phyloP scores from a whole-genome alignment of 2,888 invertebrate species.

The Orgyia antiqua region DNA sequence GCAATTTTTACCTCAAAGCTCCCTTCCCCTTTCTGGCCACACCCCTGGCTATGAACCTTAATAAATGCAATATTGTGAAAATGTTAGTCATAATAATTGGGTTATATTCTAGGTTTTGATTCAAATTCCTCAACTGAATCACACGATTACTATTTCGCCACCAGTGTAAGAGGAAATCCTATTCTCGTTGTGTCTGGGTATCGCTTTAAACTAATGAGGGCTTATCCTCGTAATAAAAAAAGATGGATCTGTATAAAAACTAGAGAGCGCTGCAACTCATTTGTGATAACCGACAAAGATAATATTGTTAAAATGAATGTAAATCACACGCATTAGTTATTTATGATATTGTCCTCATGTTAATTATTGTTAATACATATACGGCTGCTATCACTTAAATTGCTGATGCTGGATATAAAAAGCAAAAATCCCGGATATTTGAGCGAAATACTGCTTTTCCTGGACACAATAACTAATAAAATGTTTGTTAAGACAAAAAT shows the following conservation, averaged over 20 bases:
- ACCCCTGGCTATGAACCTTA: too few relatives aligned
- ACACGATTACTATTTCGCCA: slow-evolving; percentile 33
- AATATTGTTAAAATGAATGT: slow-evolving; percentile 28
- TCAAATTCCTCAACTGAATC: slow-evolving; percentile 22
- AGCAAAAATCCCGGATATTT: too few relatives aligned
- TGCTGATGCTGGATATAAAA: too few relatives aligned
- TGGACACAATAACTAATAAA: too few relatives aligned
- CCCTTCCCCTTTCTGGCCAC: too few relatives aligned
- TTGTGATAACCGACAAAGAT: slow-evolving; percentile 32
- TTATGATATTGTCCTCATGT: too few relatives aligned
- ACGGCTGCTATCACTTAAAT: too few relatives aligned
- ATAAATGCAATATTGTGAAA: too few relatives aligned
- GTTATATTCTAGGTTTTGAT: slow-evolving; percentile 19
- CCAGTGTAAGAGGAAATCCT: slow-evolving; percentile 36
- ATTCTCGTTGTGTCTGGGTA: slow-evolving; percentile 33
- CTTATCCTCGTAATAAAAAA: slow-evolving; percentile 18
- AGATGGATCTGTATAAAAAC: slow-evolving; percentile 45
- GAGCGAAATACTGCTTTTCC: too few relatives aligned
- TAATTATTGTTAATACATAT: too few relatives aligned
- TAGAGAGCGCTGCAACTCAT: slow-evolving; percentile 34
- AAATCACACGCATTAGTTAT: slow-evolving; percentile 30
- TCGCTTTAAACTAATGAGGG: slow-evolving; percentile 35
- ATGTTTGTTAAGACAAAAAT: too few relatives aligned
- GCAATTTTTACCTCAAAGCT: too few relatives aligned
- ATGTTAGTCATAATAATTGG: background rate